Evolutionary conservation across 2,113 vertebrate species (phyloP).

Genomic region (Eptesicus fuscus): DNA sequence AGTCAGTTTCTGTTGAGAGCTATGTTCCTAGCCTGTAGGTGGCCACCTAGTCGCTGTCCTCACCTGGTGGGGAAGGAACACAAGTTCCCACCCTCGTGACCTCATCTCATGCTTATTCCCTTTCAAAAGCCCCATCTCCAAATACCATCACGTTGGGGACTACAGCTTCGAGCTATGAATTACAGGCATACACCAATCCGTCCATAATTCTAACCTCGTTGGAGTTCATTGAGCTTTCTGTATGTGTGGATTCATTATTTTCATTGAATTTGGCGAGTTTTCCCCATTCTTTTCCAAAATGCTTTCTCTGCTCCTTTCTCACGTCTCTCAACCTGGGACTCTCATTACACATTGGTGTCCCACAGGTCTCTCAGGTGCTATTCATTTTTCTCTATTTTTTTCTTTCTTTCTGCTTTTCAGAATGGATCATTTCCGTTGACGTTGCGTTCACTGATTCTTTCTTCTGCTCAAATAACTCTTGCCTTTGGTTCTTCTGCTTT

Average conservation of each 20-base stretch:
- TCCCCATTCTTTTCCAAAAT: background rate
- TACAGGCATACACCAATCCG: background rate
- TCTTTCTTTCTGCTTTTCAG: background rate
- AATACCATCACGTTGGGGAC: background rate
- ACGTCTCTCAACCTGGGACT: background rate
- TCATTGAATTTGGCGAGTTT: background rate
- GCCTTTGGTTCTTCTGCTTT: background rate
- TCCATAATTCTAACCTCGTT: background rate
- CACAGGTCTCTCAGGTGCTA: background rate
- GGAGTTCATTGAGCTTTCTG: background rate
- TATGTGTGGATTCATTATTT: background rate
- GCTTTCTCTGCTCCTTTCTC: background rate
- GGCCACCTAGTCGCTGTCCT: background rate
- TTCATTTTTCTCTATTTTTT: background rate
- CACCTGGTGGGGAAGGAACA: background rate
- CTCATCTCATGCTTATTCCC: background rate
- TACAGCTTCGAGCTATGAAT: background rate
- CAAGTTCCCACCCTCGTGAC: background rate
- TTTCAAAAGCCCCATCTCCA: background rate
- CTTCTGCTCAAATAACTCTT: background rate
- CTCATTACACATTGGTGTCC: background rate
- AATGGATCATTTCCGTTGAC: background rate
- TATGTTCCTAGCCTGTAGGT: background rate
- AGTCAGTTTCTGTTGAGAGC: background rate
- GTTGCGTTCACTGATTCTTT: background rate